A percentile compares a stretch with the other conserved stretches of the same genome.
Evolutionary conservation across 2,888 invertebrate species (phyloP).

Genomic region (Ligdia adustata): DNA sequence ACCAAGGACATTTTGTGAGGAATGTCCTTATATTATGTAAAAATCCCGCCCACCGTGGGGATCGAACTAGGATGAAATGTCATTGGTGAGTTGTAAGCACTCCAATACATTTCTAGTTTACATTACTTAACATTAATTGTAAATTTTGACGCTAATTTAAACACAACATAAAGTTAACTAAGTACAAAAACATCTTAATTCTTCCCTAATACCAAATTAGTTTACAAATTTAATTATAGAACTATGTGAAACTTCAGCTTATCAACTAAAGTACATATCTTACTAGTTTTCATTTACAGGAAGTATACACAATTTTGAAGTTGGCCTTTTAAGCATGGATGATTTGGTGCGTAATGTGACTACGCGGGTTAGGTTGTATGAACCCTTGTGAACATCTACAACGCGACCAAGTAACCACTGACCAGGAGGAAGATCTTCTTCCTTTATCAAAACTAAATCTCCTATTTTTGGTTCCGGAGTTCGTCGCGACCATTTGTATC

Average conservation of each 20-base stretch:
- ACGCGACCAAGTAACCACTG: background rate
- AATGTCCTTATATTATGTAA: background rate
- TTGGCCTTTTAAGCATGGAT: background rate
- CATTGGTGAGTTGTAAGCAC: background rate
- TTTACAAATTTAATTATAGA: background rate
- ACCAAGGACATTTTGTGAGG: background rate
- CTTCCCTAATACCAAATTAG: too few relatives aligned
- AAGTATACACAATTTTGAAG: background rate
- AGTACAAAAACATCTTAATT: background rate
- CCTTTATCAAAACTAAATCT: background rate
- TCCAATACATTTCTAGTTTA: background rate
- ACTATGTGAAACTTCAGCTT: background rate
- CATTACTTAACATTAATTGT: background rate
- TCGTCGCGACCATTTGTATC: background rate
- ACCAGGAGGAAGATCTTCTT: background rate
- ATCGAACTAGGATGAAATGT: background rate
- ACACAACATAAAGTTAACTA: background rate
- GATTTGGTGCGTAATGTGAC: background rate
- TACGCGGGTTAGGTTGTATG: background rate
- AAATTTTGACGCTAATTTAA: background rate
- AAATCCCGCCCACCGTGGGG: background rate
- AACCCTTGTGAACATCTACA: background rate
- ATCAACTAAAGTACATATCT: background rate
- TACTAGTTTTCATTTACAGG: background rate
- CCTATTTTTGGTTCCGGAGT: background rate